Conservation (phyloP, 2,888 invertebrate genomes). For the Psylliodes chrysocephalus region DNA sequence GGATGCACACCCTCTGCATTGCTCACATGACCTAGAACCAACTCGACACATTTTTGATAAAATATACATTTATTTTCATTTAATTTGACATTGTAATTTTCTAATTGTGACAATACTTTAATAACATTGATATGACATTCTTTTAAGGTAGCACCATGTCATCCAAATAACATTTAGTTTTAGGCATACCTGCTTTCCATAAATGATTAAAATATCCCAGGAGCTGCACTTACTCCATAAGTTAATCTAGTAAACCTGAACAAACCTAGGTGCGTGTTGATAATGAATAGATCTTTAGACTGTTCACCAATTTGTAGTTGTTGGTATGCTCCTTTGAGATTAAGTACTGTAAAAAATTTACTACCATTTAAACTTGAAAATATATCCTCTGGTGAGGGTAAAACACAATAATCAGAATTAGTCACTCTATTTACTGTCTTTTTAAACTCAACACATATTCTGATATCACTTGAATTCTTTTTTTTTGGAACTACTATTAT, state of each 20-base stretch:
- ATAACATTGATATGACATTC: too few species aligned
- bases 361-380: conserved; percentile 29
- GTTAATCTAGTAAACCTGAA: conserved; percentile 12
- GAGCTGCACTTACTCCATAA: conserved; percentile 14
- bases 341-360: background rate
- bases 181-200: too few species aligned
- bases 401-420: conserved; percentile 50
- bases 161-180: too few species aligned
- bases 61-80: background rate
- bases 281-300: conserved; percentile 20
- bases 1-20: background rate
- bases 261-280: conserved; percentile 15
- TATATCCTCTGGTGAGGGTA: conserved; percentile 53
- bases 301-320: too few species aligned
- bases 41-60: too few species aligned
- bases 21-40: too few species aligned
- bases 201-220: too few species aligned
- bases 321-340: background rate
- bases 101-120: background rate
- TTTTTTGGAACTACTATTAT: conserved; percentile 55
- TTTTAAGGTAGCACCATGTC: background rate
- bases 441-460: conserved; percentile 46
- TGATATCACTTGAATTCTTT: conserved; percentile 40
- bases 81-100: background rate
- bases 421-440: conserved; percentile 48